These are phyloP conservation scores for Lophotis ruficrista DNA, from an alignment of 2,113 vertebrate genomes.

Conservation along the genomic window DNA sequence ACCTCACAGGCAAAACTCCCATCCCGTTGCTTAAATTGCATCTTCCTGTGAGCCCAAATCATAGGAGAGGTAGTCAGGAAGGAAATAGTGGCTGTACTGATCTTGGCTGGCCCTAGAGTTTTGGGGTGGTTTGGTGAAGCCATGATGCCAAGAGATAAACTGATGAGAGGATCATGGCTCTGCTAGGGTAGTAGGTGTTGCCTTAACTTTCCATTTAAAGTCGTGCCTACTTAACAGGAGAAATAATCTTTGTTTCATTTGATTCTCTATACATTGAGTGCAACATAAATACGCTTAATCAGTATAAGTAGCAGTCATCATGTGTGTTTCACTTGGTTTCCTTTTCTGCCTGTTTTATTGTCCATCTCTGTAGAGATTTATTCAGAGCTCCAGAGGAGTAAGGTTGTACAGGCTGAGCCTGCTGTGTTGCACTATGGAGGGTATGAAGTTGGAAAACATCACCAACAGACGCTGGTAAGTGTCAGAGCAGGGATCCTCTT, in stretches of 20 bases:
- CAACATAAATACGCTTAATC: neutral
- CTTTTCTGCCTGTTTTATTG: neutral
- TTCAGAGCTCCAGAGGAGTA: conserved; percentile 78
- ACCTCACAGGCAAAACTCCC: neutral
- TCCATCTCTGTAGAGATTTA: conserved; percentile 78
- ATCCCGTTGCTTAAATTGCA: neutral
- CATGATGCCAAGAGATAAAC: neutral
- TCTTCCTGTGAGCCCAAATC: neutral
- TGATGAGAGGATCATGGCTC: neutral
- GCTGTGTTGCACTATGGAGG: conserved; percentile 90
- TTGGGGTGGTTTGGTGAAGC: neutral
- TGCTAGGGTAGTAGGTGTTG: neutral
- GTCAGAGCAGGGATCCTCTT: neutral
- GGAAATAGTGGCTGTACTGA: neutral
- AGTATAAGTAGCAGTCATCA: neutral
- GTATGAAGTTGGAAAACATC: conserved; percentile 82
- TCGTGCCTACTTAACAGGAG: neutral
- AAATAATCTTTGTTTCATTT: neutral
- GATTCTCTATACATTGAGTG: neutral
- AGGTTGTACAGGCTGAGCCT: conserved; percentile 82
- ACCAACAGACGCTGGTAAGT: conserved; percentile 83
- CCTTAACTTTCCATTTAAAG: neutral
- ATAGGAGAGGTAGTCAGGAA: neutral
- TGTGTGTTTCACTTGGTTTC: neutral
- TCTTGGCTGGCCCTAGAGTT: neutral